These are phyloP conservation scores for Macrotrachela quadricornifera DNA, from an alignment of 1,140 invertebrate genomes.

Conservation along the genomic window DNA sequence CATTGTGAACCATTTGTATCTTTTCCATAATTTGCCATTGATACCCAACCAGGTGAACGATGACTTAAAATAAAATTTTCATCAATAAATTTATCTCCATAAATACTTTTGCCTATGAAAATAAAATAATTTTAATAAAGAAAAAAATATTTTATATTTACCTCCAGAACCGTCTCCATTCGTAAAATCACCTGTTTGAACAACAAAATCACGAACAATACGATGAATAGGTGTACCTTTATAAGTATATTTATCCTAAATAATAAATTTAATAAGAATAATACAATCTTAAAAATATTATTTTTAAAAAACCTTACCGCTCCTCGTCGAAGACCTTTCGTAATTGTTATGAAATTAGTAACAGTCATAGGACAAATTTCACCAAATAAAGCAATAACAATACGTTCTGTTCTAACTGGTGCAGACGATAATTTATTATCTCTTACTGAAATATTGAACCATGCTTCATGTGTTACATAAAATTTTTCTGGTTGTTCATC, in stretches of 20 bases:
- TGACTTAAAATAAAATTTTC: conserved; percentile 22
- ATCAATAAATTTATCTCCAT: conserved; percentile 53
- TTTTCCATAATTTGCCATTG: conserved; percentile 22
- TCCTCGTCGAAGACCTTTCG: conserved; percentile 1
- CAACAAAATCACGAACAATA: conserved; percentile 74
- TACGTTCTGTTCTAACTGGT: conserved; percentile 11
- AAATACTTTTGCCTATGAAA: conserved; percentile 57
- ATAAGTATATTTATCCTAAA: conserved; percentile 11
- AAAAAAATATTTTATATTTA: neutral
- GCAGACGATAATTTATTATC: conserved; percentile 9
- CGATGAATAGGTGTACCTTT: conserved; percentile 52
- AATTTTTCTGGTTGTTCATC: conserved; percentile 1
- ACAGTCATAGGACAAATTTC: conserved; percentile 25
- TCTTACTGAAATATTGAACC: conserved; percentile 10
- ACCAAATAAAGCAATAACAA: conserved; percentile 28
- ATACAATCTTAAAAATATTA: neutral
- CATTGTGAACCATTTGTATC: conserved; percentile 29
- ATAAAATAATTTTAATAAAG: neutral
- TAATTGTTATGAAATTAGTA: conserved; percentile 19
- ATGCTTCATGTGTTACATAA: conserved; percentile 2
- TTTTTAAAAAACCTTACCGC: neutral
- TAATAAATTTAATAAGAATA: neutral
- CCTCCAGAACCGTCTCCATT: conserved; percentile 6
- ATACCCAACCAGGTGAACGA: conserved; percentile 16
- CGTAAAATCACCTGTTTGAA: conserved; percentile 6